A percentile compares a stretch with the other conserved stretches of the same genome.
Conservation (phyloP, 2,797 vertebrate species). For the Neostethus bicornis region DNA sequence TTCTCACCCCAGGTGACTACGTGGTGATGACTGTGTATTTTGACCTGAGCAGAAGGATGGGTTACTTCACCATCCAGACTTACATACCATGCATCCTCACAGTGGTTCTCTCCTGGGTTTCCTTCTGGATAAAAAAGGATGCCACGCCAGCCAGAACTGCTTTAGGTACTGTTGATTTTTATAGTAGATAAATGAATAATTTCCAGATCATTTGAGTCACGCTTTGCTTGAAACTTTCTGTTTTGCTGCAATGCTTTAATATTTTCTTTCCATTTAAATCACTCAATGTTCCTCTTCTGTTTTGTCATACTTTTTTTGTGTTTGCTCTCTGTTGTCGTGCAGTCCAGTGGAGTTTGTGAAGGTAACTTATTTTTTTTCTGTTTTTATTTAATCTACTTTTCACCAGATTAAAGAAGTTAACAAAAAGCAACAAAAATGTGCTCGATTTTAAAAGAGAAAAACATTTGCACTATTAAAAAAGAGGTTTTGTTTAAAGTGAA, state of each 20-base stretch:
- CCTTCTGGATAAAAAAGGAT: conserved; percentile 98
- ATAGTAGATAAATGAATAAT: not conserved
- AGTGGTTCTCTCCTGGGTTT: conserved; percentile 96
- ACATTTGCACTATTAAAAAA: not conserved
- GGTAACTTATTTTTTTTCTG: conserved; percentile 67
- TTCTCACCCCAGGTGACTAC: conserved; percentile 86
- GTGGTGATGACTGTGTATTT: conserved; percentile 97
- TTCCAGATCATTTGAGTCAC: conserved; percentile 6
- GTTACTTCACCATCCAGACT: conserved; percentile 97
- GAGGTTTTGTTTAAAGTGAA: no score
- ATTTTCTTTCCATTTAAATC: conserved; percentile 36
- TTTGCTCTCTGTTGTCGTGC: conserved; percentile 67
- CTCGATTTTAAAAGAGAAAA: not conserved
- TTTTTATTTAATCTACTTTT: conserved; percentile 10
- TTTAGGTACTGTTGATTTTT: conserved; percentile 80
- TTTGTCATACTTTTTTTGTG: conserved; percentile 54
- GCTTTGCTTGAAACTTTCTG: conserved; percentile 18
- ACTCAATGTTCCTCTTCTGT: conserved; percentile 45
- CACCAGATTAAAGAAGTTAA: not conserved
- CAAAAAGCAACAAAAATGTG: not conserved
- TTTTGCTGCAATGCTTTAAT: conserved; percentile 12
- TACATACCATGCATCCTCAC: conserved; percentile 97
- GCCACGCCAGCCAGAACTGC: conserved; percentile 95
- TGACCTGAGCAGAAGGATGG: conserved; percentile 95
- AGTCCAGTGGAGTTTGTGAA: conserved; percentile 72